Conservation (phyloP, 2,888 invertebrate genomes). For the Cephus pulcher region DNA sequence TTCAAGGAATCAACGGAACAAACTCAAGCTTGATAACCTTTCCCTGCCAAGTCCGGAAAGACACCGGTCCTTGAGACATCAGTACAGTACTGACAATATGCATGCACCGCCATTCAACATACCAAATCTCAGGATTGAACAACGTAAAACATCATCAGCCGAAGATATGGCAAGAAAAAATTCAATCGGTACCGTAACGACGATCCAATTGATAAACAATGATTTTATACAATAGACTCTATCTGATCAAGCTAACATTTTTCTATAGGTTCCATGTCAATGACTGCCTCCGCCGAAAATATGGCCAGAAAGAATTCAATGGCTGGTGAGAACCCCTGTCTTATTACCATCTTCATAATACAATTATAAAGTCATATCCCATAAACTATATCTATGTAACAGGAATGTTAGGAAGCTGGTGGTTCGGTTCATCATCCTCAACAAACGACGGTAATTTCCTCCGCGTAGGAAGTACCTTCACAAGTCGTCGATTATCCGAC, state of each 20-base stretch:
- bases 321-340: conserved; percentile 55
- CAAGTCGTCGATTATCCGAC: conserved; percentile 89
- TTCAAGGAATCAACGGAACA: conserved; percentile 81
- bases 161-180: conserved; percentile 93
- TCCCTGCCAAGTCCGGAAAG: conserved; percentile 82
- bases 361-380: background rate
- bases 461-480: conserved; percentile 82
- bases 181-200: conserved; percentile 73
- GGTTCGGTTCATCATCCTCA: conserved; percentile 86
- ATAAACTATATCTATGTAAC: conserved; percentile 25
- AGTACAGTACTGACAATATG: conserved; percentile 89
- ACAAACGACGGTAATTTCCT: conserved; percentile 87
- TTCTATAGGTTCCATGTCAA: conserved; percentile 56
- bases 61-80: conserved; percentile 80
- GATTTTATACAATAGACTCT: background rate
- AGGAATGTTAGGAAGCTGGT: conserved; percentile 81
- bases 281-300: conserved; percentile 69
- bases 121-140: conserved; percentile 87
- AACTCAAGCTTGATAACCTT: conserved; percentile 86
- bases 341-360: background rate
- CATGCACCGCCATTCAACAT: conserved; percentile 87
- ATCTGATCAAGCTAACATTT: background rate
- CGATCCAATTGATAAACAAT: conserved; percentile 19
- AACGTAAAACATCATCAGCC: conserved; percentile 89
- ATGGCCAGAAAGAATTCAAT: conserved; percentile 69